Evolutionary conservation across 2,797 vertebrate species (phyloP).

Genomic region (Hozukius guyotensis): DNA sequence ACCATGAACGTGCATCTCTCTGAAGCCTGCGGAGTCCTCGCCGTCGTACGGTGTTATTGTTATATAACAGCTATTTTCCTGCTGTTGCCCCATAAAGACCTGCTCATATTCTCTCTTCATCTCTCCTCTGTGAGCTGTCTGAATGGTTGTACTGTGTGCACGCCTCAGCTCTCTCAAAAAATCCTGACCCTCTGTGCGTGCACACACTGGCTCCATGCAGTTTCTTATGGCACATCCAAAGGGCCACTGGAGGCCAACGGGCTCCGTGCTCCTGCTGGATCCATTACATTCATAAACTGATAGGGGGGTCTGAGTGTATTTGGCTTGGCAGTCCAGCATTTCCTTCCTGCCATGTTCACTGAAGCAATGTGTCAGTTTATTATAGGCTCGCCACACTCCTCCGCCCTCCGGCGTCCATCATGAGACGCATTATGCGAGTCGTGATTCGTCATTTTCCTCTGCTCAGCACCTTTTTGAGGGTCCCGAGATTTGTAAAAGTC

Average conservation of each 20-base stretch:
- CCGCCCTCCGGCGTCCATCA: constrained; percentile 26
- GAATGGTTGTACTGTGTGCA: constrained; percentile 34
- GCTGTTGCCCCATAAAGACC: constrained; percentile 34
- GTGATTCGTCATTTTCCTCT: constrained; percentile 17
- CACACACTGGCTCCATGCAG: constrained; percentile 15
- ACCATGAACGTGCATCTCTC: background rate
- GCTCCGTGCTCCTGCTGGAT: constrained; percentile 59
- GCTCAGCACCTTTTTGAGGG: constrained; percentile 51
- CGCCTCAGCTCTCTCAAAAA: constrained; percentile 36
- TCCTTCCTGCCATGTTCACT: constrained; percentile 69
- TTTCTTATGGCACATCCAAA: constrained; percentile 44
- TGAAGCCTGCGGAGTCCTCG: background rate
- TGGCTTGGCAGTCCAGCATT: constrained; percentile 60
- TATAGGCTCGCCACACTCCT: constrained; percentile 31
- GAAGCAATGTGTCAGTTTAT: constrained; percentile 64
- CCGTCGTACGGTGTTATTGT: constrained; percentile 19
- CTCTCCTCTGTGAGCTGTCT: constrained; percentile 46
- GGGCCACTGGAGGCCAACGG: constrained; percentile 44
- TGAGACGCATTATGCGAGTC: constrained; percentile 28
- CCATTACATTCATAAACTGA: constrained; percentile 69
- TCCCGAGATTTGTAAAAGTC: constrained; percentile 49
- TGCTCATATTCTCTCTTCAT: constrained; percentile 12
- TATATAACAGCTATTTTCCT: constrained; percentile 37
- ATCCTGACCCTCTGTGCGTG: background rate
- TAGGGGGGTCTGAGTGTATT: constrained; percentile 54